Evolutionary conservation across 2,888 invertebrate genomes (phyloP).

Genomic region (Branchipolynoe longqiensis): DNA sequence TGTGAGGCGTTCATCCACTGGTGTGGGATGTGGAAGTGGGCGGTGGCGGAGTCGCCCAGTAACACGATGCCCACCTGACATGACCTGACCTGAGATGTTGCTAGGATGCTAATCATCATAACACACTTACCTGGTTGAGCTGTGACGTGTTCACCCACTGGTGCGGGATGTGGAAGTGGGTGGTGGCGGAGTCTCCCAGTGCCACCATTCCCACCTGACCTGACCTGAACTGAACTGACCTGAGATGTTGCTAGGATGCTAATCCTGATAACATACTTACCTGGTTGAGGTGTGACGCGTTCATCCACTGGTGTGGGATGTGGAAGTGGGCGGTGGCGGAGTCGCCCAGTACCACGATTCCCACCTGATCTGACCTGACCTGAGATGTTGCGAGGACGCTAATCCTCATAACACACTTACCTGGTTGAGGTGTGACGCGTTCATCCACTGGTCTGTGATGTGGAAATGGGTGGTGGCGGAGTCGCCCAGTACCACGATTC

Average conservation of each 20-base stretch:
- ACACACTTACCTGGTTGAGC: slow-evolving; percentile 77
- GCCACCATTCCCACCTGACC: slow-evolving; percentile 78
- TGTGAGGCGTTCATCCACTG: slow-evolving; percentile 82
- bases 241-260: too few relatives aligned
- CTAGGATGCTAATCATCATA: too few relatives aligned
- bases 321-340: slow-evolving; percentile 84
- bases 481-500: slow-evolving; percentile 81
- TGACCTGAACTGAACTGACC: too few relatives aligned
- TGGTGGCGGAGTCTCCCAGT: slow-evolving; percentile 83
- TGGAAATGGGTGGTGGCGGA: slow-evolving; percentile 84
- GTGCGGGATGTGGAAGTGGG: slow-evolving; percentile 83
- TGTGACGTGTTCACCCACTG: slow-evolving; percentile 82
- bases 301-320: slow-evolving; percentile 83
- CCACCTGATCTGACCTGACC: too few relatives aligned
- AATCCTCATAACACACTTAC: too few relatives aligned
- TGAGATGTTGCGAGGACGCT: too few relatives aligned
- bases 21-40: slow-evolving; percentile 83
- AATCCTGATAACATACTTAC: too few relatives aligned
- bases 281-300: slow-evolving; percentile 78
- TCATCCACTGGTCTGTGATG: slow-evolving; percentile 83
- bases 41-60: slow-evolving; percentile 83
- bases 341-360: slow-evolving; percentile 81
- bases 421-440: slow-evolving; percentile 78
- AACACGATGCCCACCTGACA: slow-evolving; percentile 78
- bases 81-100: too few relatives aligned